These are phyloP conservation scores for Synanthedon tipuliformis DNA, from an alignment of 2,888 invertebrate species.

Conservation along the genomic window DNA sequence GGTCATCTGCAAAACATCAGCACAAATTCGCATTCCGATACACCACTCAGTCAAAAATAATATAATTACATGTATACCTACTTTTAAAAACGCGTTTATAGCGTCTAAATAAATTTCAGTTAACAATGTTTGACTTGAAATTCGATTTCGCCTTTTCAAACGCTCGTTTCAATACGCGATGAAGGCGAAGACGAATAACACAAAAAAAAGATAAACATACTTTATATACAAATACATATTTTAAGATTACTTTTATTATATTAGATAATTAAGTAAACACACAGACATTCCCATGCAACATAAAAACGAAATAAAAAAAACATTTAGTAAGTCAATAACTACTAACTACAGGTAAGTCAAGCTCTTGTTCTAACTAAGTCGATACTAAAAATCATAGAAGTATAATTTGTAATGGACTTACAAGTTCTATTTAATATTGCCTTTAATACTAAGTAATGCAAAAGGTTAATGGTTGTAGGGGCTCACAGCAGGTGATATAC, in stretches of 20 bases:
- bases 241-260: slow-evolving; percentile 13
- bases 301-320: slow-evolving; percentile 28
- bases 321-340: slow-evolving; percentile 20
- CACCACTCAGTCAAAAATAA: slow-evolving; percentile 43
- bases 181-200: slow-evolving; percentile 34
- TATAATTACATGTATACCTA: slow-evolving; percentile 36
- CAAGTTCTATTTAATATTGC: slow-evolving; percentile 26
- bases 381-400: slow-evolving; percentile 9
- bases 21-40: slow-evolving; percentile 73
- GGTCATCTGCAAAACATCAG: slow-evolving; percentile 94
- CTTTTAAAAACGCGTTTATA: slow-evolving; percentile 34
- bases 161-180: slow-evolving; percentile 11
- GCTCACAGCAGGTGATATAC: slow-evolving; percentile 22
- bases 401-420: slow-evolving; percentile 25
- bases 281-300: slow-evolving; percentile 49
- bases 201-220: slow-evolving; percentile 4
- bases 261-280: slow-evolving; percentile 12
- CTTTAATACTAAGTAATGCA: slow-evolving; percentile 30
- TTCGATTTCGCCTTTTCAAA: slow-evolving; percentile 26
- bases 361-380: slow-evolving; percentile 34
- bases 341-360: slow-evolving; percentile 43
- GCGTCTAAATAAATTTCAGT: slow-evolving; percentile 10
- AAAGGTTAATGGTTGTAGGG: slow-evolving; percentile 24
- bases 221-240: slow-evolving; percentile 5
- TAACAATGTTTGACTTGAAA: slow-evolving; percentile 38